Percentiles rank a stretch among this genome's conserved stretches.
phyloP scores from a whole-genome alignment of 2,797 vertebrate genomes.

The Chaetodon trifasciatus region DNA sequence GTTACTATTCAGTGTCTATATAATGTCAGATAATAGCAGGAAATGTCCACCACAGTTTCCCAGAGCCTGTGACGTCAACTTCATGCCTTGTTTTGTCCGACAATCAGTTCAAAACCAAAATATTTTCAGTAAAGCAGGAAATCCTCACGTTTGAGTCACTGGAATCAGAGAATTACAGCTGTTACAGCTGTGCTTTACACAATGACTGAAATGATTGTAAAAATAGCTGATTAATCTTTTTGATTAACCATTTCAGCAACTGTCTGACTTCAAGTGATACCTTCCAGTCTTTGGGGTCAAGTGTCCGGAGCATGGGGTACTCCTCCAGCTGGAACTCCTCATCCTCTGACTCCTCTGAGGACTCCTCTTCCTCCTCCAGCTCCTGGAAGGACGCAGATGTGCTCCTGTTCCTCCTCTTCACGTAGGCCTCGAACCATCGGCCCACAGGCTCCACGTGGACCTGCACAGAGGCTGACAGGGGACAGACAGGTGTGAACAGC shows the following conservation, averaged over 20 bases:
- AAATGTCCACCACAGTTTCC: too few species aligned
- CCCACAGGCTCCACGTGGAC: slow-evolving; percentile 97
- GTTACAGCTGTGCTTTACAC: too few species aligned
- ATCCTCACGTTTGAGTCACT: too few species aligned
- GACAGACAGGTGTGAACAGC: not conserved
- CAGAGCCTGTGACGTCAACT: too few species aligned
- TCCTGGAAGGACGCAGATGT: slow-evolving; percentile 97
- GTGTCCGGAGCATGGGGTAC: slow-evolving; percentile 94
- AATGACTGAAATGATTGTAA: too few species aligned
- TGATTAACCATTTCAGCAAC: not conserved
- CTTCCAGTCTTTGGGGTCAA: slow-evolving; percentile 99
- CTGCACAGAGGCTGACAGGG: slow-evolving; percentile 87
- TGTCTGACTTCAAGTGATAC: slow-evolving; percentile 72
- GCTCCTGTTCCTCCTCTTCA: slow-evolving; percentile 94
- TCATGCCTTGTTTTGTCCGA: too few species aligned
- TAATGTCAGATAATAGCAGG: too few species aligned
- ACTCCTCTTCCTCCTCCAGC: slow-evolving; percentile 95
- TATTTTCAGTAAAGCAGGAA: too few species aligned
- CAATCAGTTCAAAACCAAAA: too few species aligned
- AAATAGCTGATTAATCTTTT: too few species aligned
- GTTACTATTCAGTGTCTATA: too few species aligned
- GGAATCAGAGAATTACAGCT: too few species aligned
- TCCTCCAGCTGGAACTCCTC: slow-evolving; percentile 96
- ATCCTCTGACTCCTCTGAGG: slow-evolving; percentile 95
- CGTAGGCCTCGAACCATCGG: slow-evolving; percentile 97